phyloP scores from a whole-genome alignment of 2,113 vertebrate genomes.

The Platichthys stellatus region DNA sequence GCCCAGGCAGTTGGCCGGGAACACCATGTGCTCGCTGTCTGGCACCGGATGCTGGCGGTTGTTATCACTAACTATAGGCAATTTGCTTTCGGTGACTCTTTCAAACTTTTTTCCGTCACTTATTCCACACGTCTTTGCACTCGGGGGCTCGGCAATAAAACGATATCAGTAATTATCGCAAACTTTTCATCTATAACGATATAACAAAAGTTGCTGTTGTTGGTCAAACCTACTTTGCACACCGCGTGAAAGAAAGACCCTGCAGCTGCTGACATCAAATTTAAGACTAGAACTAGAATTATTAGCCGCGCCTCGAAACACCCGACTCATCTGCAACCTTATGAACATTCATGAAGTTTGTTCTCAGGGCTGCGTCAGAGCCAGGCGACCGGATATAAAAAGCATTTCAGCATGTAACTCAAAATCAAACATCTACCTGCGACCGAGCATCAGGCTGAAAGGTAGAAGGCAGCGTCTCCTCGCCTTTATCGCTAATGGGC shows the following conservation, averaged over 20 bases:
- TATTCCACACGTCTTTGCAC: not conserved
- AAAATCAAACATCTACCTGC: conserved; percentile 70
- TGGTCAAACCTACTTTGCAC: not conserved
- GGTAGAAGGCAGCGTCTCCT: conserved; percentile 65
- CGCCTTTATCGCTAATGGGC: conserved; percentile 81
- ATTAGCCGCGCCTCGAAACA: conserved; percentile 33
- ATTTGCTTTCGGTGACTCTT: conserved; percentile 26
- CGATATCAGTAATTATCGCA: too few species aligned
- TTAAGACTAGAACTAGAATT: conserved; percentile 30
- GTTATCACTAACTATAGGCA: conserved; percentile 26
- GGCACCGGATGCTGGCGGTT: conserved; percentile 35
- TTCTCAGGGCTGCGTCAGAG: conserved; percentile 19
- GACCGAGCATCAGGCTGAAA: conserved; percentile 68
- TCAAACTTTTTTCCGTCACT: not conserved
- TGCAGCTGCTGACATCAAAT: conserved; percentile 1
- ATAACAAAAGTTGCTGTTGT: too few species aligned
- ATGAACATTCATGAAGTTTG: conserved; percentile 59
- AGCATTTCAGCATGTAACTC: conserved; percentile 40
- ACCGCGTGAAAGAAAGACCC: not conserved
- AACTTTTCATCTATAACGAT: too few species aligned
- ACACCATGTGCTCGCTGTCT: conserved; percentile 60
- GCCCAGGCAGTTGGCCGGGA: conserved; percentile 53
- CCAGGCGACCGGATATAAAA: conserved; percentile 60
- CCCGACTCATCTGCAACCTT: conserved; percentile 24
- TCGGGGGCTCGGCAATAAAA: too few species aligned